phyloP scores from a whole-genome alignment of 2,113 vertebrate species.

The Pangasianodon gigas region DNA sequence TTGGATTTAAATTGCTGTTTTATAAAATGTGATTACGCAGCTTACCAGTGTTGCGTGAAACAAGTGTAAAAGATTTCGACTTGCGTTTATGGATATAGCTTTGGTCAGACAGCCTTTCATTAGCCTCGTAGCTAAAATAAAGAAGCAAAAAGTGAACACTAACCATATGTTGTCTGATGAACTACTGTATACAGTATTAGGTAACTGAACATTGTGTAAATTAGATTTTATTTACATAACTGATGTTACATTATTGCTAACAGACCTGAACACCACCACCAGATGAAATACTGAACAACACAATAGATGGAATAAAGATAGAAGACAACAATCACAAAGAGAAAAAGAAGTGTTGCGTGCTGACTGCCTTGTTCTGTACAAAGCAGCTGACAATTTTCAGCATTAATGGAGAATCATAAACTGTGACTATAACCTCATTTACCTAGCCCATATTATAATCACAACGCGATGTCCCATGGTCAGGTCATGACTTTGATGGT shows the following conservation, averaged over 20 bases:
- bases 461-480: not conserved
- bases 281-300: not conserved
- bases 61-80: not conserved
- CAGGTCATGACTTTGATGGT: not conserved
- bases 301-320: not conserved
- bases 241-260: not conserved
- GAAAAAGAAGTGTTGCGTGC: not conserved
- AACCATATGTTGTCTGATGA: not conserved
- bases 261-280: not conserved
- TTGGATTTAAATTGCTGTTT: not conserved
- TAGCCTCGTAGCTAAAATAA: not conserved
- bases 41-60: not conserved
- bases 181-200: not conserved
- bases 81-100: not conserved
- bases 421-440: not conserved
- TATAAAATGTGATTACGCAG: not conserved
- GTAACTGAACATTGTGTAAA: not conserved
- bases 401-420: no score
- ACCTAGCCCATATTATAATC: not conserved
- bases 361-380: not conserved
- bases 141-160: not conserved
- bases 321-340: not conserved
- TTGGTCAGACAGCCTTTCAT: not conserved
- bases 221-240: not conserved
- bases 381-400: not conserved